Evolutionary conservation across 2,113 vertebrate genomes (phyloP).

Genomic region (Chelonoidis abingdonii): DNA sequence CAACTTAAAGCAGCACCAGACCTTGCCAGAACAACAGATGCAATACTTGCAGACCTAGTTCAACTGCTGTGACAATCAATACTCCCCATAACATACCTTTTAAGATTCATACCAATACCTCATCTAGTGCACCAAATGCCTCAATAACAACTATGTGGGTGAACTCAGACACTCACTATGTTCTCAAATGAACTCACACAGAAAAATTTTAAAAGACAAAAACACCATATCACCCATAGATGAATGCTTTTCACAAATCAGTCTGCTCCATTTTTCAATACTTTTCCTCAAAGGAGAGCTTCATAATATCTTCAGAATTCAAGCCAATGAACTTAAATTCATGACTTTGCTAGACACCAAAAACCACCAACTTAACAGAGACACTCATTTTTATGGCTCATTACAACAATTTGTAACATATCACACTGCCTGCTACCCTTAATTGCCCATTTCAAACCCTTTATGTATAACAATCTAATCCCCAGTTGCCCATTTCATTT

Average conservation of each 20-base stretch:
- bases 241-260: not conserved
- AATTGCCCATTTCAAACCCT: not conserved
- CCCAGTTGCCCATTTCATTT: not conserved
- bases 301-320: not conserved
- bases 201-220: not conserved
- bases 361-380: not conserved
- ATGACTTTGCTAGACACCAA: not conserved
- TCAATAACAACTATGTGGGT: not conserved
- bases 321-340: not conserved
- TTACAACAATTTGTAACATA: not conserved
- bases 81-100: not conserved
- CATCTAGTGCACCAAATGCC: too few species aligned
- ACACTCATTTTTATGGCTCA: not conserved
- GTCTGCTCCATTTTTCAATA: not conserved
- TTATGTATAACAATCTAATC: not conserved
- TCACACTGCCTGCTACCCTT: not conserved
- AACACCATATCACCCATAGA: not conserved
- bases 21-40: not conserved
- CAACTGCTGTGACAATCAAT: not conserved
- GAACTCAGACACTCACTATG: not conserved
- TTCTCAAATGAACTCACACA: not conserved
- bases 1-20: not conserved
- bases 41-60: not conserved
- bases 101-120: not conserved
- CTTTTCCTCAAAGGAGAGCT: not conserved